These are phyloP conservation scores for Parazoanthus darwini DNA, from an alignment of 92 coral and sea anemone species.

Conservation along the genomic window DNA sequence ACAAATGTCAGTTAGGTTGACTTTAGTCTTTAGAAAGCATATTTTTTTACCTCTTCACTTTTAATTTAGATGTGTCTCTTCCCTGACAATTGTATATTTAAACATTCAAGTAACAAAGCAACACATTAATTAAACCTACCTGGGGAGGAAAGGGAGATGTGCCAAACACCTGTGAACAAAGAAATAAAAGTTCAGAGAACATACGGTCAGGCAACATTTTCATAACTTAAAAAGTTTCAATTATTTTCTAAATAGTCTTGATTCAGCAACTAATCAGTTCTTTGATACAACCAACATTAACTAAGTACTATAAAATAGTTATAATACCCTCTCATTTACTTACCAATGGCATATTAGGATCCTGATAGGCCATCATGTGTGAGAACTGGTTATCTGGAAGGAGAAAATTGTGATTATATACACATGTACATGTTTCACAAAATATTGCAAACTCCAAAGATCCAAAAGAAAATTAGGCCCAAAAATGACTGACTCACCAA, in stretches of 20 bases:
- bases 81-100: too few species aligned
- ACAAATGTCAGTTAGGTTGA: too few species aligned
- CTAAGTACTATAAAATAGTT: too few species aligned
- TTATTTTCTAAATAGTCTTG: too few species aligned
- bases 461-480: not conserved
- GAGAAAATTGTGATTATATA: not conserved
- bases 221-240: too few species aligned
- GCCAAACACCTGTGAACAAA: constrained; percentile 26
- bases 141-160: not conserved
- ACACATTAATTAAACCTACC: constrained; percentile 2
- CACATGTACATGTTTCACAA: not conserved
- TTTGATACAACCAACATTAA: too few species aligned
- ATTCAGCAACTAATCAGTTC: not conserved
- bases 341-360: not conserved
- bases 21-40: too few species aligned
- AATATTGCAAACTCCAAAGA: not conserved
- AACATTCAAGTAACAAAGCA: too few species aligned
- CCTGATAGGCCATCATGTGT: not conserved
- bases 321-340: not conserved
- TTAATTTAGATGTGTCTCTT: too few species aligned
- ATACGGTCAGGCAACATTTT: not conserved
- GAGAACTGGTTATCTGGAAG: constrained; percentile 29
- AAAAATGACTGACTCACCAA: constrained; percentile 34
- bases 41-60: too few species aligned
- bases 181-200: not conserved